Conservation (phyloP, 92 coral and sea anemone genomes). For the Palythoa caribaeorum region DNA sequence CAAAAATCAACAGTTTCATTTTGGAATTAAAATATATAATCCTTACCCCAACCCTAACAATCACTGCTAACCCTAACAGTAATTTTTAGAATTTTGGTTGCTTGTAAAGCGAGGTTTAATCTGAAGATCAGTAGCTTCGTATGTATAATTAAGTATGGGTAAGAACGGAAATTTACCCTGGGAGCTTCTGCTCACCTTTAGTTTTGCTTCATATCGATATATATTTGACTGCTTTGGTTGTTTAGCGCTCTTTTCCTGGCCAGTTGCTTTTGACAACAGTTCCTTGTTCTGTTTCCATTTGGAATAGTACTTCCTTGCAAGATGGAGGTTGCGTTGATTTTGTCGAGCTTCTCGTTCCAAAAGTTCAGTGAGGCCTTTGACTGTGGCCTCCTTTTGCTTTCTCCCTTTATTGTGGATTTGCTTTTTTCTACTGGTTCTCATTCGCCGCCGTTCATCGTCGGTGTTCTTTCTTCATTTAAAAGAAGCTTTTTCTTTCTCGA, state of each 20-base stretch:
- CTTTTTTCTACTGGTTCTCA: slow-evolving; percentile 54
- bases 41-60: too few species aligned
- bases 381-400: slow-evolving; percentile 42
- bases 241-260: slow-evolving; percentile 30
- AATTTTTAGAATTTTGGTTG: neutral
- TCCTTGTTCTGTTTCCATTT: slow-evolving; percentile 35
- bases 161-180: neutral
- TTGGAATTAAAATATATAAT: too few species aligned
- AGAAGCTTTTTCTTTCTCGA: slow-evolving; percentile 35
- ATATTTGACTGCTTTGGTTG: slow-evolving; percentile 21
- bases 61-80: too few species aligned
- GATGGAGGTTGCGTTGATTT: slow-evolving; percentile 34
- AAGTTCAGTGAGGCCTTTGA: slow-evolving; percentile 43
- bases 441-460: slow-evolving; percentile 54
- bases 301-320: slow-evolving; percentile 41
- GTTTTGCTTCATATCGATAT: slow-evolving; percentile 23
- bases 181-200: slow-evolving; percentile 33
- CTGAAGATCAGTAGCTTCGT: slow-evolving; percentile 1
- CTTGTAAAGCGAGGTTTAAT: slow-evolving; percentile 3
- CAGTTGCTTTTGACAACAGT: slow-evolving; percentile 28
- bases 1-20: too few species aligned
- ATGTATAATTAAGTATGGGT: slow-evolving; percentile 2
- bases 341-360: slow-evolving; percentile 44
- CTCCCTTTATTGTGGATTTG: slow-evolving; percentile 41
- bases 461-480: slow-evolving; percentile 61